Base-by-base conservation (phyloP, 2,113 vertebrate genomes). In the Oenanthe melanoleuca region DNA sequence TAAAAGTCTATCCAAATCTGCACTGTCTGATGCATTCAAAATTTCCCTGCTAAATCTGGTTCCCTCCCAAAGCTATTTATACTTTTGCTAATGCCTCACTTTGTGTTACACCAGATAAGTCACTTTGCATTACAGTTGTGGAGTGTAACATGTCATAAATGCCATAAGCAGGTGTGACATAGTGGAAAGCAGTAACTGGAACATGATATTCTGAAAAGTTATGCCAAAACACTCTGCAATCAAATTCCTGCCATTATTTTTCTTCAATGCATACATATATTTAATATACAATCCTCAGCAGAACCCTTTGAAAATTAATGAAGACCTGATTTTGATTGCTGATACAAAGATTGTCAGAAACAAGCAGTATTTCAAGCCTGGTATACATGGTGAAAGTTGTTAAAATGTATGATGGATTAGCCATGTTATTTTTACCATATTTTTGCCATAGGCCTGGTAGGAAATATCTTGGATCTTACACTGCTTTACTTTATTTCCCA, bases 21-120 rank as follows among this genome's bases (percentile, higher is more conserved):
- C 80, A 63, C 80, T 93, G 93, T 83, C 93, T 73, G 50, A 86
- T 81, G 84, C n/a, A 95, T 92, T 93, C 38, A 94, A 65, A 86
- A 73, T 82, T 80, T 92, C 60, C 55, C 77, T 80, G 85, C 74
- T 95, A 89, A 89, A 83, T 74, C 55, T 85, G 44, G 47, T 69
- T 86, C 52, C 44, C 7, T 95, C 71, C 59, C 71, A 87, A 73
- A 91, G 47, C 66, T 91, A 83, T 91, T 79, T 92, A 73, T 92
- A 80, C 50, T 4, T 92, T 67, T 95, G 55, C 56, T 96, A 96
- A 95, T 95, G 93, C 71, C 59, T 95, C 85, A 86, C 81, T 95
- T 97, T 91, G 33, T 88, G 92, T 73, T 88, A 91, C 91, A 73
- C 81, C 73, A 77, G 78, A 52, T 88, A 89, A 95, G 81, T 95